Evolutionary conservation across 2,888 invertebrate species (phyloP), one percentile per base, ranked within the genome.

Genomic region (Hybos culiciformis): DNA sequence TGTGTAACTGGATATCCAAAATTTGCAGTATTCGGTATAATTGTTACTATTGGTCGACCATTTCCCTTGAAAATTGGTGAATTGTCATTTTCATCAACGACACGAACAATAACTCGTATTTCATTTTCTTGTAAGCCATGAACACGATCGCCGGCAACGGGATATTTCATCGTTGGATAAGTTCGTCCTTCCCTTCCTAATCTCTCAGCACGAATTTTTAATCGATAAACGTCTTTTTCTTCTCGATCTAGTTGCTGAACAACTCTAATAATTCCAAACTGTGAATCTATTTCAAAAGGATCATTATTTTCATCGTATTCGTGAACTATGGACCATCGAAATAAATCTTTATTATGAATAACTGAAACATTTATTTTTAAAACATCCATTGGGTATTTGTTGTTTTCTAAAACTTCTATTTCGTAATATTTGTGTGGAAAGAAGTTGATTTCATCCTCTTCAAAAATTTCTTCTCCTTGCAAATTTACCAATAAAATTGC

Each of bases 81-180:
- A 59, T 90, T 87, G 57, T 90, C 88, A 56, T 90, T 90, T 1
- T 80, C 77, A 60, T 90, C 88, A 37, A 75, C 75, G 43, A 90
- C 77, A 53, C 78, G 72, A 1, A 88, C 75, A 2, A 86, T 73
- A 2, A 88, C 75, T 59, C 84, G 80, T 3, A 85, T 85, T 60
- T 88, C 88, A 57, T 80, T 86, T 52, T 73, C 72, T 53, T 75
- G 76, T 51, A 86, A 69, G 38, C 80, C 83, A 49, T 78, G 77
- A 17, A 85, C 63, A 39, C 77, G 71, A 44, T 85, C 83, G 47
- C 78, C 80, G 1, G 77, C 70, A 12, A 85, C 76, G 0, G 85
- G 85, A 66, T 84, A 85, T 42, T 83, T 76, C 71, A 84, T 76
- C 26, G 78, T 76, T 1, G 81, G 77, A 55, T 82, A 72, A 46